A percentile compares a stretch with the other conserved stretches of the same genome.
Conservation (phyloP, 2,797 vertebrate species). For the Crocodylus rhombifer region DNA sequence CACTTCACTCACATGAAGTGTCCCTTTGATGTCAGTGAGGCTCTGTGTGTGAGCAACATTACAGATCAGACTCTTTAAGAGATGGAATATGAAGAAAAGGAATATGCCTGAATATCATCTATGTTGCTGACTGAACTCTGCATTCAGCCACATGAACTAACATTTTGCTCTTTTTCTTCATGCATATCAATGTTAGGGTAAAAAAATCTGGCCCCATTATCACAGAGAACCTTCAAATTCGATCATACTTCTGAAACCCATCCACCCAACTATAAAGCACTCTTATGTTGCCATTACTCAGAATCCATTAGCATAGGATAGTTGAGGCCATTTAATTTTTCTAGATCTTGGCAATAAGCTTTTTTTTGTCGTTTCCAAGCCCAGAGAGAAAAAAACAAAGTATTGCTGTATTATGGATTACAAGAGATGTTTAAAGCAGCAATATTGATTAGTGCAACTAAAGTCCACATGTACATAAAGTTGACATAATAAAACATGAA, state of each 20-base stretch:
- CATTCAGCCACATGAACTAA: background rate
- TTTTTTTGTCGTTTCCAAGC: background rate
- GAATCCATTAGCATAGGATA: background rate
- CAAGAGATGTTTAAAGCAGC: background rate
- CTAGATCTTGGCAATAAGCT: background rate
- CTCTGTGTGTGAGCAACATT: background rate
- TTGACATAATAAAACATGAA: constrained; percentile 38
- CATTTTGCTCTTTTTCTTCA: background rate
- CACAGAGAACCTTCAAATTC: background rate
- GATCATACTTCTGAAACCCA: background rate
- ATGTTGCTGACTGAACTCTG: background rate
- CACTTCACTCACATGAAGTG: background rate
- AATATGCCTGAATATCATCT: background rate
- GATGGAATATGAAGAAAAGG: background rate
- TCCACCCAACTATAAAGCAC: background rate
- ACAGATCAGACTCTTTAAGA: background rate
- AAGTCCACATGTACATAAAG: background rate
- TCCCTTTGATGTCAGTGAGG: background rate
- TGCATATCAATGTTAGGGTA: background rate
- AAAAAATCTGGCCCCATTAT: background rate
- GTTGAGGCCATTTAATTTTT: rapidly evolving
- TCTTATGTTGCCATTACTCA: background rate
- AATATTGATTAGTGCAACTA: background rate
- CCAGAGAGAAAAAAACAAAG: background rate
- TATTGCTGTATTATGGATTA: background rate